Conservation (phyloP, 1,140 invertebrate species). For the Pristionchus pacificus region DNA sequence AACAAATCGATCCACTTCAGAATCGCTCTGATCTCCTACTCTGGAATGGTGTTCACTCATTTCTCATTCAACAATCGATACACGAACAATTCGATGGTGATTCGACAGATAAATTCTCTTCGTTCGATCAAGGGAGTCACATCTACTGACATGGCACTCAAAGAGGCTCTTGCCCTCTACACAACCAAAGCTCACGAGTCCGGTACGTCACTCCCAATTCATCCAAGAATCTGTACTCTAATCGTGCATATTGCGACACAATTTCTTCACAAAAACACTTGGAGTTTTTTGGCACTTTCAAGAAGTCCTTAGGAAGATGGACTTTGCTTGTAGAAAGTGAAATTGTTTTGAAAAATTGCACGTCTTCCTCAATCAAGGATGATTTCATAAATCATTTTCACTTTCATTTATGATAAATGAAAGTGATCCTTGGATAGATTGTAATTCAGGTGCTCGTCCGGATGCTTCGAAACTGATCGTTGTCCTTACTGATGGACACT, state of each 20-base stretch:
- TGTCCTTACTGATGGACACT: conserved; percentile 53
- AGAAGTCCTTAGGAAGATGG: too few relatives aligned
- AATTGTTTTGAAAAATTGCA: too few relatives aligned
- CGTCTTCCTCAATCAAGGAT: too few relatives aligned
- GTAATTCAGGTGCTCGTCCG: conserved; percentile 41
- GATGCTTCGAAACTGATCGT: conserved; percentile 47
- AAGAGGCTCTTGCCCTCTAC: conserved; percentile 43
- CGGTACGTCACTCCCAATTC: conserved; percentile 31
- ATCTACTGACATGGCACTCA: conserved; percentile 47
- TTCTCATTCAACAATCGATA: conserved; percentile 48
- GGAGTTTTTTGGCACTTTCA: too few relatives aligned
- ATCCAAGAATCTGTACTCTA: too few relatives aligned
- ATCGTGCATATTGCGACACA: too few relatives aligned
- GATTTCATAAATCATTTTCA: too few relatives aligned
- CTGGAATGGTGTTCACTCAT: conserved; percentile 49
- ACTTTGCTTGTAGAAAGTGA: too few relatives aligned
- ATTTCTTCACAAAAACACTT: too few relatives aligned
- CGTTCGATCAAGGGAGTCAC: conserved; percentile 54
- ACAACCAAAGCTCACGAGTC: conserved; percentile 36
- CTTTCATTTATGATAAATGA: too few relatives aligned
- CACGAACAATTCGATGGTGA: conserved; percentile 47
- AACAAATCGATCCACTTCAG: conserved; percentile 21
- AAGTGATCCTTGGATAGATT: not conserved
- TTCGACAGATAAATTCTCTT: conserved; percentile 41
- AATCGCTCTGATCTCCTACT: conserved; percentile 52